A percentile compares a stretch with the other conserved stretches of the same genome.
phyloP scores from a whole-genome alignment of 2,113 vertebrate species.

The Sander lucioperca region DNA sequence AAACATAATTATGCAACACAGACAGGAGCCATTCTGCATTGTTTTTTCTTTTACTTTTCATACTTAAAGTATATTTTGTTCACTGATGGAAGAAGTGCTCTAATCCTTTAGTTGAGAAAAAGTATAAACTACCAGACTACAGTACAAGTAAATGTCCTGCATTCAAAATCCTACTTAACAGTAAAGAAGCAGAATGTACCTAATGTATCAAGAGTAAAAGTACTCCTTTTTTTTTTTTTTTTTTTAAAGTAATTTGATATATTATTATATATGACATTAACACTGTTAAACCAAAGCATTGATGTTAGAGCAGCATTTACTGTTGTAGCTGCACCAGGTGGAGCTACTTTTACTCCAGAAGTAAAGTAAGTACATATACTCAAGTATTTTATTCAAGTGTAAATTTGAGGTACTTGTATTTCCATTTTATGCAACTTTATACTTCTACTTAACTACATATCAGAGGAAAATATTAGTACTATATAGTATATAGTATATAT shows the following conservation, averaged over 20 bases:
- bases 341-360: neutral
- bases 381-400: neutral
- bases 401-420: neutral
- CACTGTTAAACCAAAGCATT: neutral
- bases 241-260: too few relatives aligned
- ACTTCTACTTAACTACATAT: neutral
- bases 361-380: neutral
- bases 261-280: neutral
- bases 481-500: too few relatives aligned
- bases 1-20: neutral
- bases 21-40: neutral
- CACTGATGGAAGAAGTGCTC: neutral
- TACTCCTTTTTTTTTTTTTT: too few relatives aligned
- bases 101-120: neutral
- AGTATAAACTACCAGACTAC: neutral
- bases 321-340: too few relatives aligned
- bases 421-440: neutral
- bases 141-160: neutral
- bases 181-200: neutral
- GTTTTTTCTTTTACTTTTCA: neutral
- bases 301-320: neutral
- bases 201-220: neutral
- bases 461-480: neutral
- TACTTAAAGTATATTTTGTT: neutral
- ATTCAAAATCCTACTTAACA: neutral